Evolutionary conservation across 2,888 invertebrate species (phyloP).

Genomic region (Acanthacorydalis orientalis): DNA sequence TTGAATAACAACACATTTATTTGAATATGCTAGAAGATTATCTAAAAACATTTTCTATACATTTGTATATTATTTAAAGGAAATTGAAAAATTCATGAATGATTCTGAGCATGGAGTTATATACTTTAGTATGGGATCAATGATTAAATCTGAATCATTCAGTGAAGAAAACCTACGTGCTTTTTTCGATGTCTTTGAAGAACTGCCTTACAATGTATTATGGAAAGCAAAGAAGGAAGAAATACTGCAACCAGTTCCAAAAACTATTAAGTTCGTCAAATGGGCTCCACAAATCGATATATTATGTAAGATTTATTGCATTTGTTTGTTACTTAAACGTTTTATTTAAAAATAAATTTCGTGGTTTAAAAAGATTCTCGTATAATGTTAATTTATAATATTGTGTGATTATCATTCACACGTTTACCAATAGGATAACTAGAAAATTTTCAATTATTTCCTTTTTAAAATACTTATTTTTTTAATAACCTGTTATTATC

Average conservation of each 20-base stretch:
- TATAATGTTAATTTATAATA: no score
- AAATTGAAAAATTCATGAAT: conserved; percentile 15
- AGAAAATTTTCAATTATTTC: no score
- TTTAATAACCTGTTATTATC: no score
- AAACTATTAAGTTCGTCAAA: conserved; percentile 31
- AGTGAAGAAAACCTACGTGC: conserved; percentile 27
- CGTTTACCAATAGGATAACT: no score
- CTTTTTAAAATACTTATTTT: no score
- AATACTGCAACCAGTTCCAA: conserved; percentile 27
- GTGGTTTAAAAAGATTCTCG: no score
- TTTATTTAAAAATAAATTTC: no score
- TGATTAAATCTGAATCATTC: conserved; percentile 36
- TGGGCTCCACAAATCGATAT: conserved; percentile 39
- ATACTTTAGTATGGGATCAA: conserved; percentile 41
- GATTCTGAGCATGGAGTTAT: conserved; percentile 24
- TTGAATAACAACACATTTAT: no score
- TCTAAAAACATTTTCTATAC: no score
- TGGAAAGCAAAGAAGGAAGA: conserved; percentile 34
- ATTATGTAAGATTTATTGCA: conserved; percentile 26
- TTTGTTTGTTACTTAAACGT: no score
- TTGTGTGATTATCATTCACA: no score
- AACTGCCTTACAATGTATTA: conserved; percentile 33
- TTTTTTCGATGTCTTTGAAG: conserved; percentile 32
- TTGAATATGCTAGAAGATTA: no score
- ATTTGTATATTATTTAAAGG: conserved; percentile 8